Evolutionary conservation across 2,113 vertebrate species (phyloP), one percentile per base, ranked within the genome.

Genomic region (Coptodon rendalli): DNA sequence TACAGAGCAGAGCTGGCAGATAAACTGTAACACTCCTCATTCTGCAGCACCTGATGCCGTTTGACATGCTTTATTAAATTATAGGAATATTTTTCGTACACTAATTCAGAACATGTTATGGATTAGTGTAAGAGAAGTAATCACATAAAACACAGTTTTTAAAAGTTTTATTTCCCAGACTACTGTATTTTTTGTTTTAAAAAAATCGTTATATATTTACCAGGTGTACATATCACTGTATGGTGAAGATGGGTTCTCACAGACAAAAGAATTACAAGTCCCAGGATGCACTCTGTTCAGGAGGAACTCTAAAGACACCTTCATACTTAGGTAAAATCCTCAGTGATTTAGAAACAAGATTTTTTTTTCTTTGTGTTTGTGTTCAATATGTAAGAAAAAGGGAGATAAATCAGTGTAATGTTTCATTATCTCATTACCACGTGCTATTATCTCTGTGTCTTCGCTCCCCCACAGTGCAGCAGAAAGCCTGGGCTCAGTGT

Each of bases 191-290:
- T 7, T 9, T 17, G 40, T 12, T 22, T 63, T 12, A 0, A 36
- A 45, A 19, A 29, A 45, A 7, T 40, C 9, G 85, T 12, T 48
- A 4, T 6, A 3, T 40, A 22, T 56, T 90, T 50, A 27, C 22
- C 45, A 98, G 97, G 97, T 98, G 40, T 94, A 97, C 89, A 90
- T 98, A 2, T 86, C 95, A 56, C 89, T 98, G 4, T 94, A 93
- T 87, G 97, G 97, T 45, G 95, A 97, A 84, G 66, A 96, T 4
- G 95, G 96, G 14, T 3, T 85, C 71, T 97, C 97, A 2, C 96
- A 96, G 78, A 97, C 97, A 31, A 96, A 91, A 84, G 97, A 97
- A 63, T 95, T 98, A 17, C 91, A 93, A 66, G 94, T 93, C 59
- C 92, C 96, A 57, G 96, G 96, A 76, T 96, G 91, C 86, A 87